phyloP scores from a whole-genome alignment of 2,888 invertebrate genomes.

The Cybosia mesomella region DNA sequence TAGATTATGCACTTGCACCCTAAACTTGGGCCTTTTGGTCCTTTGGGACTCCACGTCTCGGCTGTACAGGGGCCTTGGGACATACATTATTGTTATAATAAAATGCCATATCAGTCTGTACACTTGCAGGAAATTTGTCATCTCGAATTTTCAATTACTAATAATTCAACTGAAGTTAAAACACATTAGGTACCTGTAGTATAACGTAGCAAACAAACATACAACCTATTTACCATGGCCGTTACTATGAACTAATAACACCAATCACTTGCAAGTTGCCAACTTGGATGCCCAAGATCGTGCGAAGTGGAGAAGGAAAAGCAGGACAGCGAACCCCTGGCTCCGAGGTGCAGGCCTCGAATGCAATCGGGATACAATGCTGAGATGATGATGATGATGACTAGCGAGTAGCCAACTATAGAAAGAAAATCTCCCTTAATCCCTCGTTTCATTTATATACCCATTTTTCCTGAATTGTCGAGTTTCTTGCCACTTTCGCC shows the following conservation, averaged over 20 bases:
- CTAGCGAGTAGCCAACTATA: neutral
- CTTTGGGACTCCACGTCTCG: constrained; percentile 32
- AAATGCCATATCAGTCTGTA: constrained; percentile 79
- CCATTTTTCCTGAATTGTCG: neutral
- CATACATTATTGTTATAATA: constrained; percentile 82
- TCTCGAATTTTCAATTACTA: neutral
- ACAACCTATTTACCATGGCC: neutral
- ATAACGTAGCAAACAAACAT: neutral
- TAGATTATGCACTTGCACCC: constrained; percentile 78
- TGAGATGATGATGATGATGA: too few species aligned
- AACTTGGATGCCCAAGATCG: too few species aligned
- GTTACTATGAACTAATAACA: neutral
- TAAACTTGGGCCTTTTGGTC: constrained; percentile 37
- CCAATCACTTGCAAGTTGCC: too few species aligned
- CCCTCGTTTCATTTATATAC: neutral
- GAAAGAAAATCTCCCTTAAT: too few species aligned
- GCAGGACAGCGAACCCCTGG: too few species aligned
- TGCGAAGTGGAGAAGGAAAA: too few species aligned
- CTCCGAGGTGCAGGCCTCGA: too few species aligned
- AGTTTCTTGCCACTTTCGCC: constrained; percentile 41
- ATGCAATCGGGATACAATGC: too few species aligned
- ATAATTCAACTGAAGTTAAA: neutral
- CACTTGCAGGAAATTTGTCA: constrained; percentile 40
- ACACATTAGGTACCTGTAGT: neutral
- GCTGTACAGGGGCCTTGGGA: constrained; percentile 57